Evolutionary conservation across 2,113 vertebrate species (phyloP).

Genomic region (Phasianus colchicus): DNA sequence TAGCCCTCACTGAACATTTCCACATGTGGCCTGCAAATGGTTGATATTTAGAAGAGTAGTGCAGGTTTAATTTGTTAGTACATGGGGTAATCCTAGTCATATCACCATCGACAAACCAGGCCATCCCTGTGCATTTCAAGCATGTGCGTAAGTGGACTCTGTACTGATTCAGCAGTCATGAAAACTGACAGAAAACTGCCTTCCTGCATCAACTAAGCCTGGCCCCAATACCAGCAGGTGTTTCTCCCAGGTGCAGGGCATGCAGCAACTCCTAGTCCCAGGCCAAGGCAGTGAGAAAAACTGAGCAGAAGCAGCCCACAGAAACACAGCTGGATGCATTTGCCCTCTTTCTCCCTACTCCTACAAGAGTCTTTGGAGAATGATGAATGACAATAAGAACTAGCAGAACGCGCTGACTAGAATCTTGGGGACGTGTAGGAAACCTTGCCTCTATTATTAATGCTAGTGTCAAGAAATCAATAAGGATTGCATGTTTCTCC

Average conservation of each 20-base stretch:
- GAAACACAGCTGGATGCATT: neutral
- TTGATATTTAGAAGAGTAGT: neutral
- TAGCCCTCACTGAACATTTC: neutral
- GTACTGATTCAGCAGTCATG: neutral
- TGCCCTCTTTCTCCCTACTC: neutral
- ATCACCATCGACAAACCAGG: neutral
- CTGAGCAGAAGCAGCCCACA: rapidly evolving
- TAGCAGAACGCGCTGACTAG: neutral
- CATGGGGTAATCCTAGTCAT: rapidly evolving
- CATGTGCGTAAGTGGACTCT: rapidly evolving
- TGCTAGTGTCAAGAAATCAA: slow-evolving; percentile 52
- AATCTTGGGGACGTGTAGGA: neutral
- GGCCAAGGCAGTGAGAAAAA: neutral
- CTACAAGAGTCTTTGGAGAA: neutral
- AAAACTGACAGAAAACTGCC: neutral
- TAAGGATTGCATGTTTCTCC: slow-evolving; percentile 39
- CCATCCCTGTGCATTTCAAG: neutral
- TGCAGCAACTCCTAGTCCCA: neutral
- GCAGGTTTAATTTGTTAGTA: neutral
- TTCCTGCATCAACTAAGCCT: neutral
- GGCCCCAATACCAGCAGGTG: neutral
- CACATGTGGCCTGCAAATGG: neutral
- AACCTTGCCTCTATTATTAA: slow-evolving; percentile 32
- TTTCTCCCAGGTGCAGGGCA: neutral
- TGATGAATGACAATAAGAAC: neutral